A percentile compares a stretch with the other conserved stretches of the same genome.
phyloP scores from a whole-genome alignment of 2,888 invertebrate species.

The Drosophila demipolita region DNA sequence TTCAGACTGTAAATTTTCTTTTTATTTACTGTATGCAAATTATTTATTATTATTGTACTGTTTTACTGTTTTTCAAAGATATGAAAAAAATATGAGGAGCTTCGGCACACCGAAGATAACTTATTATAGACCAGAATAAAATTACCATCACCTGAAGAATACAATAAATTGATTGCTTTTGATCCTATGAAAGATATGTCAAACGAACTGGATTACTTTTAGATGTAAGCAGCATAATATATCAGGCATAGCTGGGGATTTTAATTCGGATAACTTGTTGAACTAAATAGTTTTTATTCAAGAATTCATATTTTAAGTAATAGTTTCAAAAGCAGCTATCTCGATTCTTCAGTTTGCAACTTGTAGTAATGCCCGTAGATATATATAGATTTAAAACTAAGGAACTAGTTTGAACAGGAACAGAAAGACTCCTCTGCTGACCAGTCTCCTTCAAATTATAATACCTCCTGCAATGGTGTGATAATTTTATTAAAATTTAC shows the following conservation, averaged over 20 bases:
- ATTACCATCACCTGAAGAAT: neutral
- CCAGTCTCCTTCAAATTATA: neutral
- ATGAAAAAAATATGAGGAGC: neutral
- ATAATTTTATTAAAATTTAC: neutral
- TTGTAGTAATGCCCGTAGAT: no score
- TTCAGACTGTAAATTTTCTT: neutral
- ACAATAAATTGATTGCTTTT: no score
- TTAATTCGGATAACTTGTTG: neutral
- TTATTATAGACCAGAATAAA: neutral
- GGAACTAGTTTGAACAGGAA: no score
- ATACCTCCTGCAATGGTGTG: neutral
- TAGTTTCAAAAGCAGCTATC: neutral
- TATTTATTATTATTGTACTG: no score
- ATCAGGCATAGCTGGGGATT: neutral
- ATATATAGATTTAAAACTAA: no score
- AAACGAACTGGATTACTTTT: neutral
- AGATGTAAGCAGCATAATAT: rapidly evolving
- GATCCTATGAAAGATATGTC: neutral
- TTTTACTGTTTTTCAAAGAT: neutral
- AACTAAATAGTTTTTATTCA: neutral
- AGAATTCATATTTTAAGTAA: neutral
- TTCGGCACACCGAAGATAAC: neutral
- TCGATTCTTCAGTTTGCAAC: neutral
- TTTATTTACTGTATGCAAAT: neutral
- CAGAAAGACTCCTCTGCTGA: neutral